Percentiles rank a stretch among this genome's conserved stretches.
Evolutionary conservation across 2,888 invertebrate genomes (phyloP).

Genomic region (Orthonychiurus folsomi): DNA sequence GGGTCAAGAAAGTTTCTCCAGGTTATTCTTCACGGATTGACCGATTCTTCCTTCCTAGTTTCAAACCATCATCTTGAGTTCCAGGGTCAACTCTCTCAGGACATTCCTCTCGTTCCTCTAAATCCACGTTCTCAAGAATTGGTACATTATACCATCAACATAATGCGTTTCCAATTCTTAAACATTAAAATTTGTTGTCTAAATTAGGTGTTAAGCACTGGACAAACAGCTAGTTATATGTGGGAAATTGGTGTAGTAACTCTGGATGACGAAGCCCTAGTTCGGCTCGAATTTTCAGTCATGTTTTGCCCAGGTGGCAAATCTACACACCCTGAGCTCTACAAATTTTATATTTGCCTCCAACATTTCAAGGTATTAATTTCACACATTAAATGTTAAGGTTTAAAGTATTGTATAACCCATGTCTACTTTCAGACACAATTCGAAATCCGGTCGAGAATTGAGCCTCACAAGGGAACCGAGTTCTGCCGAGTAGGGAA

Average conservation of each 20-base stretch:
- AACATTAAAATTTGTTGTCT: neutral
- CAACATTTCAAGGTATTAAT: slow-evolving; percentile 31
- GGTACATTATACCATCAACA: slow-evolving; percentile 25
- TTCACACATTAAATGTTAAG: slow-evolving; percentile 9
- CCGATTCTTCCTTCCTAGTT: slow-evolving; percentile 25
- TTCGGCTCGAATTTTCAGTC: slow-evolving; percentile 35
- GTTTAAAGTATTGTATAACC: neutral
- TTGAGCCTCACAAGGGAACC: slow-evolving; percentile 68
- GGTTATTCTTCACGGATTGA: slow-evolving; percentile 52
- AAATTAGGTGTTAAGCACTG: slow-evolving; percentile 58
- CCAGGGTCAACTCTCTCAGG: slow-evolving; percentile 28
- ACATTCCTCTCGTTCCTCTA: slow-evolving; percentile 51
- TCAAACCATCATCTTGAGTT: slow-evolving; percentile 36
- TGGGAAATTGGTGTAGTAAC: slow-evolving; percentile 62
- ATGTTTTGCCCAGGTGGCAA: slow-evolving; percentile 22
- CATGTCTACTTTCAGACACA: slow-evolving; percentile 54
- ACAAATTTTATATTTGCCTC: slow-evolving; percentile 38
- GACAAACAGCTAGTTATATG: slow-evolving; percentile 68
- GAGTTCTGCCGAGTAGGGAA: slow-evolving; percentile 84
- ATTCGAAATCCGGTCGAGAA: slow-evolving; percentile 65
- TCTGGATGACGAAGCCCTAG: slow-evolving; percentile 42
- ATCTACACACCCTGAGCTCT: slow-evolving; percentile 22
- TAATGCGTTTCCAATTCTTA: neutral
- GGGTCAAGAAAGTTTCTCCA: slow-evolving; percentile 75
- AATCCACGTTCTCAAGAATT: slow-evolving; percentile 54